Percentiles rank a stretch among this genome's conserved stretches.
Conservation (phyloP, 2,888 invertebrate genomes). For the Drosophila melanocephala region DNA sequence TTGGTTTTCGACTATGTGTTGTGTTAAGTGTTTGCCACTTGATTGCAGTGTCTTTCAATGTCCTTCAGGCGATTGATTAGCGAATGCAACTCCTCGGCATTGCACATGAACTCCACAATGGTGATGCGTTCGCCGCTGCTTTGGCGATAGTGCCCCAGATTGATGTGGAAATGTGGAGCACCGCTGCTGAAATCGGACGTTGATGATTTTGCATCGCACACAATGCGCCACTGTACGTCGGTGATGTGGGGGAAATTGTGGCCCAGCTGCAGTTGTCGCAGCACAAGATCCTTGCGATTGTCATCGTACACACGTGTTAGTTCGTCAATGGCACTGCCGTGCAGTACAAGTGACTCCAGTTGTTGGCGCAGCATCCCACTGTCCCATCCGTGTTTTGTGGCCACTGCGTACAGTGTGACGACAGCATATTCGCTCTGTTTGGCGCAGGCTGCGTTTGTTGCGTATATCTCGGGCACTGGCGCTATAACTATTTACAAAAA, state of each 20-base stretch:
- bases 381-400: conserved; percentile 82
- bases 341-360: conserved; percentile 75
- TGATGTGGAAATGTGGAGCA: conserved; percentile 82
- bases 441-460: conserved; percentile 81
- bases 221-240: conserved; percentile 85
- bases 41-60: conserved; percentile 84
- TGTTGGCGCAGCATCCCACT: conserved; percentile 72
- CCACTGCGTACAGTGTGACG: conserved; percentile 80
- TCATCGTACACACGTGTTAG: conserved; percentile 82
- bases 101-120: conserved; percentile 84
- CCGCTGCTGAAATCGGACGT: conserved; percentile 81
- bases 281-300: conserved; percentile 80
- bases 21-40: conserved; percentile 55
- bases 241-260: conserved; percentile 84
- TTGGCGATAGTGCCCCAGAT: conserved; percentile 83
- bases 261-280: conserved; percentile 81
- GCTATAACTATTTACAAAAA: conserved; percentile 79
- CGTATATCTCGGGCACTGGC: conserved; percentile 84
- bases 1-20: not conserved
- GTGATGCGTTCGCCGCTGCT: conserved; percentile 82
- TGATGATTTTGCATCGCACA: conserved; percentile 84
- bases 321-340: conserved; percentile 76
- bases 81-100: conserved; percentile 85
- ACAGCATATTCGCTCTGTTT: conserved; percentile 85
- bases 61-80: conserved; percentile 84